phyloP scores from a whole-genome alignment of 2,113 vertebrate species.

The Charadrius vociferus region DNA sequence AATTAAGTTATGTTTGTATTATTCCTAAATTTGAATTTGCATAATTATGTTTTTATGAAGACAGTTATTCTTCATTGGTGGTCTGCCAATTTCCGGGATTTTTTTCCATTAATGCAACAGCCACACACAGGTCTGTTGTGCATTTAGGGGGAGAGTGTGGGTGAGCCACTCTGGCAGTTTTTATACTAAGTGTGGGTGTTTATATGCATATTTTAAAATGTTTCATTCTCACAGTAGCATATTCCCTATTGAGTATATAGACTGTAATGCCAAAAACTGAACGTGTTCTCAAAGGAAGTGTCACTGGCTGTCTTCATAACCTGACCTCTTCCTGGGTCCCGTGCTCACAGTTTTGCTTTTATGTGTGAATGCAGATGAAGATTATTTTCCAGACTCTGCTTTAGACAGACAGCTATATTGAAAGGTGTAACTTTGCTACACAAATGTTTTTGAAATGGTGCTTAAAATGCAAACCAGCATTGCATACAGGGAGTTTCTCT shows the following conservation, averaged over 20 bases:
- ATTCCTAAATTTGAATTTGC: background rate
- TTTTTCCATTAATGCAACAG: background rate
- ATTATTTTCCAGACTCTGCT: background rate
- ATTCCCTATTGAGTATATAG: background rate
- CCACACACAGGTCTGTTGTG: background rate
- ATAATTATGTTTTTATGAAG: background rate
- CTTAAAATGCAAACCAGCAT: background rate
- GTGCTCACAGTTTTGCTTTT: background rate
- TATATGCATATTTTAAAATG: background rate
- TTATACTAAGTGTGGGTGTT: background rate
- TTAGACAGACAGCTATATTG: background rate
- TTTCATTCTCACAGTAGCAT: background rate
- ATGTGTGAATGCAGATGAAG: background rate
- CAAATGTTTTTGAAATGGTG: background rate
- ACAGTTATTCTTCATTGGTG: background rate
- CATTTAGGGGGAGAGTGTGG: background rate
- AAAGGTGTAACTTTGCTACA: background rate
- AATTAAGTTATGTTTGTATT: background rate
- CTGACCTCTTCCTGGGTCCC: background rate
- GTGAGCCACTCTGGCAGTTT: background rate
- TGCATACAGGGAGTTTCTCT: background rate
- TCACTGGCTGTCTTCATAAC: background rate
- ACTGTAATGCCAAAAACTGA: background rate
- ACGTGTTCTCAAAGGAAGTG: background rate
- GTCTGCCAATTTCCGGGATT: background rate